phyloP scores from a whole-genome alignment of 1,140 invertebrate genomes.

The Gonioctena quinquepunctata region DNA sequence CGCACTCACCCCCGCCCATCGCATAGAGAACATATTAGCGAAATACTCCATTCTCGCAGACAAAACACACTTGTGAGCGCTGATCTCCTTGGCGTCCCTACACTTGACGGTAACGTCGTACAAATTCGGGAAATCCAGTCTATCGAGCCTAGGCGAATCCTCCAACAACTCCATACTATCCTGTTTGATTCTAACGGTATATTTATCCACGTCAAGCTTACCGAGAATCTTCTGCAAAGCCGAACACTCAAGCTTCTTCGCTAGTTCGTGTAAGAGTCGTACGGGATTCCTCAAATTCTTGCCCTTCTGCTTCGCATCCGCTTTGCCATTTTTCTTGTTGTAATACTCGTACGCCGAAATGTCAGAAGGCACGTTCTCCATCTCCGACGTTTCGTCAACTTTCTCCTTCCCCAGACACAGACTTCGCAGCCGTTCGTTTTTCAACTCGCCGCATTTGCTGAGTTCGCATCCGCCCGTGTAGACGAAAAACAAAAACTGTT shows the following conservation, averaged over 20 bases:
- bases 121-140: slow-evolving; percentile 58
- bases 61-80: slow-evolving; percentile 75
- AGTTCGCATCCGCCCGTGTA: slow-evolving; percentile 71
- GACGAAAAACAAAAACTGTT: slow-evolving; percentile 67
- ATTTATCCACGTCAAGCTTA: slow-evolving; percentile 50
- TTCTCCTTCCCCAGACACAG: slow-evolving; percentile 17
- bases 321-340: slow-evolving; percentile 51
- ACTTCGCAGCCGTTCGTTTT: slow-evolving; percentile 6
- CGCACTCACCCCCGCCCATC: slow-evolving; percentile 68
- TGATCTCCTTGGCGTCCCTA: slow-evolving; percentile 62
- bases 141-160: slow-evolving; percentile 38
- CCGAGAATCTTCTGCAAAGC: slow-evolving; percentile 59
- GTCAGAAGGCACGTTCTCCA: slow-evolving; percentile 25
- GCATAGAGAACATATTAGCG: slow-evolving; percentile 70
- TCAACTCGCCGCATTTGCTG: slow-evolving; percentile 58
- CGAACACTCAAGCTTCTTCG: slow-evolving; percentile 59
- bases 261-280: slow-evolving; percentile 62
- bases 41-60: slow-evolving; percentile 76
- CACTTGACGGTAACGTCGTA: slow-evolving; percentile 65
- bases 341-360: slow-evolving; percentile 63
- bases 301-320: slow-evolving; percentile 36
- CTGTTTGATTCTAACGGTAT: slow-evolving; percentile 26
- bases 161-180: neutral
- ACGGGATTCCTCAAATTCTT: slow-evolving; percentile 57
- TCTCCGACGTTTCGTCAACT: slow-evolving; percentile 2